Evolutionary conservation across 2,113 vertebrate genomes (phyloP).

Genomic region (Trogon melanurus): DNA sequence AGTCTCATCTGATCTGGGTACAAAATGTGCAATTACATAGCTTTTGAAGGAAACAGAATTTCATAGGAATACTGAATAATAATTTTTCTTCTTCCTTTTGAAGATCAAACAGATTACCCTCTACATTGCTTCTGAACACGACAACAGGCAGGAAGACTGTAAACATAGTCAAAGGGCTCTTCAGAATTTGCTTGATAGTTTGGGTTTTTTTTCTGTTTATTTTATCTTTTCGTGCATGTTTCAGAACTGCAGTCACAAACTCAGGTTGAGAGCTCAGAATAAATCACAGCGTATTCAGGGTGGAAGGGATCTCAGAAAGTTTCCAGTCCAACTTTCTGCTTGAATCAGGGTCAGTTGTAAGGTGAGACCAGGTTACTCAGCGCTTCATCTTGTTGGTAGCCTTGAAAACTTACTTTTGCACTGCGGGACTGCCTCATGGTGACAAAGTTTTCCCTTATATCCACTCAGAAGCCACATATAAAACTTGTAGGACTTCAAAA

Average conservation of each 20-base stretch:
- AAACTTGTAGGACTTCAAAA: background rate
- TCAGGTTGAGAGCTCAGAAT: background rate
- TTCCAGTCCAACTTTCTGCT: background rate
- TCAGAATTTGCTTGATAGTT: background rate
- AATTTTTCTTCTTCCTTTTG: background rate
- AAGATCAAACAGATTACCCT: background rate
- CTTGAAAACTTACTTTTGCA: background rate
- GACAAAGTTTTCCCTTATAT: background rate
- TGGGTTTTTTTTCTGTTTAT: background rate
- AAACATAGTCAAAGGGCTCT: background rate
- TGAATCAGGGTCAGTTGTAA: background rate
- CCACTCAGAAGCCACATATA: background rate
- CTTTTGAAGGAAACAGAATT: conserved; percentile 5
- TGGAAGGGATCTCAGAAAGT: background rate
- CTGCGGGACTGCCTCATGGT: background rate
- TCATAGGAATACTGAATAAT: background rate
- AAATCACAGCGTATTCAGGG: background rate
- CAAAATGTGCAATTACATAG: background rate
- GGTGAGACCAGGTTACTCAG: background rate
- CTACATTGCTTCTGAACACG: background rate
- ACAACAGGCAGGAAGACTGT: background rate
- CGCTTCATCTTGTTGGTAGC: background rate
- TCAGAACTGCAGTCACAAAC: background rate
- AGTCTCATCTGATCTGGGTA: background rate
- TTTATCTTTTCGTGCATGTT: background rate